Conservation (phyloP, 2,797 vertebrate genomes). For the Onychomys torridus region DNA sequence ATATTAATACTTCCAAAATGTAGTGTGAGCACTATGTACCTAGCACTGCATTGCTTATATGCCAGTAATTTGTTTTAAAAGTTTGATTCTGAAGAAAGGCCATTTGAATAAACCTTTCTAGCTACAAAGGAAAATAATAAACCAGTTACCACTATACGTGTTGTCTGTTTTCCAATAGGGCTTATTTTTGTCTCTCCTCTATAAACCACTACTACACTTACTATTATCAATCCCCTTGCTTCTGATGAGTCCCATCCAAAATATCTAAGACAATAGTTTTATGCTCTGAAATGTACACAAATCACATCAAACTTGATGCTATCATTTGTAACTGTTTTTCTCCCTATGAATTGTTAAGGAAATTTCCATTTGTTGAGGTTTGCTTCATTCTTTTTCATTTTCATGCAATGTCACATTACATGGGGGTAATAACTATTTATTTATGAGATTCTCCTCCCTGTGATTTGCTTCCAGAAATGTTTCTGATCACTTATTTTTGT, state of each 20-base stretch:
- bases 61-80: neutral
- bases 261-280: neutral
- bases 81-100: neutral
- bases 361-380: neutral
- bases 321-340: neutral
- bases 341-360: neutral
- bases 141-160: neutral
- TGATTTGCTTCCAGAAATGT: neutral
- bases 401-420: neutral
- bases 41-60: neutral
- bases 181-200: neutral
- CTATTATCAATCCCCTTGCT: neutral
- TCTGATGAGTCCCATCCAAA: neutral
- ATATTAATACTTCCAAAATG: slow-evolving; percentile 9
- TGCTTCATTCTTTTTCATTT: neutral
- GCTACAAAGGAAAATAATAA: neutral
- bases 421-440: neutral
- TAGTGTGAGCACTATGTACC: neutral
- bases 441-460: neutral
- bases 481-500: neutral
- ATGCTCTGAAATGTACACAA: neutral
- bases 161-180: neutral
- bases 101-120: neutral
- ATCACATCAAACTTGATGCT: neutral
- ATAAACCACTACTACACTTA: neutral